These are phyloP conservation scores for Silurus lanzhouensis DNA, from an alignment of 2,797 vertebrate species.

Conservation along the genomic window DNA sequence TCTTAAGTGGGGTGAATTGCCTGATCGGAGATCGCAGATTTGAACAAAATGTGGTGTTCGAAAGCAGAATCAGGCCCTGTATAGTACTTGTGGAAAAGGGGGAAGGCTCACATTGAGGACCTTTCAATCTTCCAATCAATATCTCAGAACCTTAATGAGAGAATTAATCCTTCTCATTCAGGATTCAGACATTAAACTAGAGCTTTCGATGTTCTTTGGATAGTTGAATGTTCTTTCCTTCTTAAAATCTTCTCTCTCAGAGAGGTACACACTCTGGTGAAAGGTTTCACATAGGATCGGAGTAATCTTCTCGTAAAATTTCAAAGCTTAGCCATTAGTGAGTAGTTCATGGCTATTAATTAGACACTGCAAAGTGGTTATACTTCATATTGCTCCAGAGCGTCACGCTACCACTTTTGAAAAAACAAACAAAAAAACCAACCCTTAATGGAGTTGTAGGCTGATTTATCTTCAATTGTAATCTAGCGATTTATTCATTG, in stretches of 20 bases:
- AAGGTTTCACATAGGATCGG: background rate
- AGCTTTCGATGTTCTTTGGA: background rate
- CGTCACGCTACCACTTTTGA: background rate
- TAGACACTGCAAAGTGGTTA: background rate
- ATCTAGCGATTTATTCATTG: no score
- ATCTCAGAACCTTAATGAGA: background rate
- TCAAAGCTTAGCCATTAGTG: background rate
- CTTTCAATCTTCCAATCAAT: background rate
- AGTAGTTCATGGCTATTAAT: background rate
- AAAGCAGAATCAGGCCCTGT: background rate
- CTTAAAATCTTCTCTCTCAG: background rate
- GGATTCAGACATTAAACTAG: background rate
- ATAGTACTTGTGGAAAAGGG: background rate
- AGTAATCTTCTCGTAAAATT: background rate
- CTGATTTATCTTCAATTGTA: no score
- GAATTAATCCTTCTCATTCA: background rate
- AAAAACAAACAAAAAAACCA: no score
- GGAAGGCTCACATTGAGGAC: background rate
- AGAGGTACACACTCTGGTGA: background rate
- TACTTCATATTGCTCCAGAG: background rate
- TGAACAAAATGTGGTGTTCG: background rate
- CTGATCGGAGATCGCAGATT: background rate
- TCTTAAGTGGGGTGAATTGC: background rate
- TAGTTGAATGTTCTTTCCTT: background rate
- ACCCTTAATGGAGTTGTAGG: no score